Evolutionary conservation across 92 coral and sea anemone genomes (phyloP).

Genomic region (Zoanthus sansibaricus): DNA sequence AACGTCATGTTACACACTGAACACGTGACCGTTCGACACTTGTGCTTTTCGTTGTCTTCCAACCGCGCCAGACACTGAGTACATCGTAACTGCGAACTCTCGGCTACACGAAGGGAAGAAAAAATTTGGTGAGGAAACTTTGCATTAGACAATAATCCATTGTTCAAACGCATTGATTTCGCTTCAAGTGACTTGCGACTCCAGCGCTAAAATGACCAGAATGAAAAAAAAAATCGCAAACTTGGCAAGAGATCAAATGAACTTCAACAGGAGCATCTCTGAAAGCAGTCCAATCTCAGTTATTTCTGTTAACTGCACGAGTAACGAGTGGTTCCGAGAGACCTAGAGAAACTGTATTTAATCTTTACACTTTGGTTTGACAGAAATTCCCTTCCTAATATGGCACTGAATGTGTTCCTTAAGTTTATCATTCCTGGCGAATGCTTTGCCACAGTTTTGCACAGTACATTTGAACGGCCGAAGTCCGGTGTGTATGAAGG

Average conservation of each 20-base stretch:
- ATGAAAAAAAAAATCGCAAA: not conserved
- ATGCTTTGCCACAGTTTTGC: constrained; percentile 1
- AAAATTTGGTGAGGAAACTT: not conserved
- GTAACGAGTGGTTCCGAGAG: too few relatives aligned
- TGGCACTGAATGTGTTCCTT: not conserved
- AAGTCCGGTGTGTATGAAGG: constrained; percentile 1
- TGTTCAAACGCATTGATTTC: constrained; percentile 26
- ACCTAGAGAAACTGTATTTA: not conserved
- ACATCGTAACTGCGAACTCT: not conserved
- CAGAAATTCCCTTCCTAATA: not conserved
- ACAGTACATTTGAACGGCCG: constrained; percentile 13
- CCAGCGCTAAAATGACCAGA: constrained; percentile 1
- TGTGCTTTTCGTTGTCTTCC: constrained; percentile 6
- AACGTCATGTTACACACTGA: constrained; percentile 32
- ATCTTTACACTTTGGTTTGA: not conserved
- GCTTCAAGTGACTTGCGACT: constrained; percentile 24
- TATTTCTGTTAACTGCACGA: too few relatives aligned
- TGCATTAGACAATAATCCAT: not conserved
- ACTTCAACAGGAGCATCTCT: not conserved
- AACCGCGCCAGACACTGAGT: constrained; percentile 17
- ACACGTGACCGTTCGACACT: constrained; percentile 31
- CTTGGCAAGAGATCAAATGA: not conserved
- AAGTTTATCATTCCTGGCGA: not conserved
- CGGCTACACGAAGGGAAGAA: not conserved
- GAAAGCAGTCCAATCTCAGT: too few relatives aligned